Evolutionary conservation across 2,797 vertebrate genomes (phyloP), one percentile per base, ranked within the genome.

Genomic region (Bovichtus variegatus): DNA sequence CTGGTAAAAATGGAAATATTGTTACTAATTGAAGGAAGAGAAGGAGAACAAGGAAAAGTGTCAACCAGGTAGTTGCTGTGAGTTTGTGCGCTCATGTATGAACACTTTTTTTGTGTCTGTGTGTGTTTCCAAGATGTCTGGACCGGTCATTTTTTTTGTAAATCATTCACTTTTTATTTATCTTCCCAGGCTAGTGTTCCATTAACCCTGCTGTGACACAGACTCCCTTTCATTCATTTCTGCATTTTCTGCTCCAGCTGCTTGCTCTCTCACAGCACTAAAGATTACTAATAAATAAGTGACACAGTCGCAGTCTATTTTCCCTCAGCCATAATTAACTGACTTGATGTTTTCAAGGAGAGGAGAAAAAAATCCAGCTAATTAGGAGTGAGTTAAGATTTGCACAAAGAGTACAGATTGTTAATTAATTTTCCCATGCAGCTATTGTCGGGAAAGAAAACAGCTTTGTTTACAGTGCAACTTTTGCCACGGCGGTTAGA

Each of bases 121-220:
- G 71, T 72, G 63, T 80, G 63, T 85, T 66, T 72, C 29, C 18
- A 66, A 65, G 66, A 68, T 78, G 40, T 81, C 75, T 81, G 69
- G 66, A 46, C 44, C 6, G 29, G 54, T 82, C 49, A 46, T 71
- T 84, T 74, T 80, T 78, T 47, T 51, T 61, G 13, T 87, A 72
- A 93, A 91, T 92, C 83, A 88, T 93, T 90, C 53, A 88, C 86
- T 86, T 89, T 84, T 81, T 88, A 91, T 91, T 88, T 91, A 90
- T 91, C 86, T 91, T 90, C 88, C 84, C 85, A 88, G 82, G 86
- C 91, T 85, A 85, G 90, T 91, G 85, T 88, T 91, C 91, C 88
- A 93, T 93, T 92, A 92, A 93, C 90, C 91, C 84, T 9, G 75
- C 75, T 12, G 78, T 75, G 81, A 90, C 90, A 92, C 84, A 78